Evolutionary conservation across 2,888 invertebrate genomes (phyloP), one percentile per base, ranked within the genome.

Genomic region (Phrixothrix hirtus): DNA sequence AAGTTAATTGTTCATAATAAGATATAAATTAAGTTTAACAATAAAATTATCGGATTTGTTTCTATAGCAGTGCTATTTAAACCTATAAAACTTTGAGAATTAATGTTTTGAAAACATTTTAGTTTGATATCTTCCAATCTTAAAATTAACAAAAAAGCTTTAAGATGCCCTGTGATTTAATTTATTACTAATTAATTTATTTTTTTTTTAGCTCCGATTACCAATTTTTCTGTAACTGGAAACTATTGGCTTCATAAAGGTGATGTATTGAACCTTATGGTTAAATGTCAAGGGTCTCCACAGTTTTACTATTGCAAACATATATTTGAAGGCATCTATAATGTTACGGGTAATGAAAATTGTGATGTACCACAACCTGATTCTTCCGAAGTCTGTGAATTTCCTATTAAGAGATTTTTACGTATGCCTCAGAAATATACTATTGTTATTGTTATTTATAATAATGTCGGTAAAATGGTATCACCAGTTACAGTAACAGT

Each of bases 231-330:
- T 37, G 82, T 89, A 1, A 83, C 79, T 1, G 93, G 92, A 0
- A 83, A 84, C 46, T 87, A 87, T 66, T 93, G 93, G 92, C 77
- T 94, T 21, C 84, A 89, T 63, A 89, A 88, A 53, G 92, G 91
- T 21, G 90, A 91, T 44, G 76, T 92, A 34, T 74, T 93, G 15
- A 81, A 84, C 45, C 72, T 94, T 5, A 79, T 83, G 58, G 82
- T 89, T 1, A 82, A 82, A 27, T 94, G 91, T 65, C 80, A 83
- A 16, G 94, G 93, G 0, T 87, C 91, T 0, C 80, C 83, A 0
- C 87, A 88, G 0, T 87, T 88, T 65, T 66, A 80, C 34, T 87
- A 88, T 69, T 94, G 94, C 67, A 78, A 84, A 31, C 71, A 80
- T 38, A 84, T 85, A 63, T 80, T 79, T 52, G 69, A 75, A 16